phyloP scores from a whole-genome alignment of 2,113 vertebrate genomes.

The Scatophagus argus region DNA sequence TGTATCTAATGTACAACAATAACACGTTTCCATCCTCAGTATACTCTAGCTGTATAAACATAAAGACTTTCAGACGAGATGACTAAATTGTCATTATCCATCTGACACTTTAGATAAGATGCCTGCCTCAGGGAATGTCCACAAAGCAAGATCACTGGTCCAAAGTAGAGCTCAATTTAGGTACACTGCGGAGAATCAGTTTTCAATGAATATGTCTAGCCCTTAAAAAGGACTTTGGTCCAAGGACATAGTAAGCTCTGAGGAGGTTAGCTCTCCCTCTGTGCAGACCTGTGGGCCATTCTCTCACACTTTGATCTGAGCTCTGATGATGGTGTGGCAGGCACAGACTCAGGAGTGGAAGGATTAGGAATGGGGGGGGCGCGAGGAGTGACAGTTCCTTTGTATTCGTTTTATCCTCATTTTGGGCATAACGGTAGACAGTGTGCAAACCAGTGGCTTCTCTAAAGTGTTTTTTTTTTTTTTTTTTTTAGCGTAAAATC shows the following conservation, averaged over 20 bases:
- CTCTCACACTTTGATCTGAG: slow-evolving; percentile 74
- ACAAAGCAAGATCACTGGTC: slow-evolving; percentile 58
- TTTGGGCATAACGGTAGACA: slow-evolving; percentile 53
- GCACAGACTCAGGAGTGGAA: slow-evolving; percentile 66
- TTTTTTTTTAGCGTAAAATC: slow-evolving; percentile 55
- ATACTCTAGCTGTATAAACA: slow-evolving; percentile 28
- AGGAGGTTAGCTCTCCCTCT: slow-evolving; percentile 72
- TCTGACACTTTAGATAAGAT: slow-evolving; percentile 30
- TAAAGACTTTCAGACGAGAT: slow-evolving; percentile 34
- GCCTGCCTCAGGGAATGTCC: slow-evolving; percentile 40
- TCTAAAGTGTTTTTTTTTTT: slow-evolving; percentile 56
- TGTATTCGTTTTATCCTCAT: slow-evolving; percentile 70
- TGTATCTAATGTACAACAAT: slow-evolving; percentile 24
- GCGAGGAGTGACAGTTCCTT: slow-evolving; percentile 65
- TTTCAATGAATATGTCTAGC: slow-evolving; percentile 57
- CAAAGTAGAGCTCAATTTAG: slow-evolving; percentile 59
- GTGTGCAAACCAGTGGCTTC: slow-evolving; percentile 50
- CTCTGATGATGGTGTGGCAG: slow-evolving; percentile 63
- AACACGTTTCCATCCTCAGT: slow-evolving; percentile 17
- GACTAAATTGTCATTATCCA: slow-evolving; percentile 34
- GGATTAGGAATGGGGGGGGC: slow-evolving; percentile 76
- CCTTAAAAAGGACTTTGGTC: slow-evolving; percentile 71
- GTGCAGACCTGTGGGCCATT: slow-evolving; percentile 67
- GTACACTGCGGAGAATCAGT: slow-evolving; percentile 40
- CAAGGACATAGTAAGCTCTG: slow-evolving; percentile 75